Evolutionary conservation across 2,797 vertebrate genomes (phyloP).

Genomic region (Propithecus perrieri): DNA sequence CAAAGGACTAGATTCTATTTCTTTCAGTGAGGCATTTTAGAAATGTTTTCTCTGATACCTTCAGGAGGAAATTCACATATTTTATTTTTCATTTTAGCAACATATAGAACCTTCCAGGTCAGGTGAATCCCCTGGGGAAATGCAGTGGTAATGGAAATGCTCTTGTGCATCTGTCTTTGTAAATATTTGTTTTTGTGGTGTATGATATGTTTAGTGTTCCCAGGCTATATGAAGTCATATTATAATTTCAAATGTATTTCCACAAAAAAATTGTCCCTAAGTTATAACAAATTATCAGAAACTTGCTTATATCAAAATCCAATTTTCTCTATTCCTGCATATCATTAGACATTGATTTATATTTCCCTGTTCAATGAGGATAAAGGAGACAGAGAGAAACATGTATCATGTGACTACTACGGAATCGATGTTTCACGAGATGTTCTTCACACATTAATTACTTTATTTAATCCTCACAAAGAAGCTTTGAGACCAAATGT

Average conservation of each 20-base stretch:
- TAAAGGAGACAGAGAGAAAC: neutral
- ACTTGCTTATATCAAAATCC: slow-evolving; percentile 65
- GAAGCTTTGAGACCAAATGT: neutral
- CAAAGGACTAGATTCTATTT: neutral
- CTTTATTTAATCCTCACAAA: neutral
- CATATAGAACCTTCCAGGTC: slow-evolving; percentile 46
- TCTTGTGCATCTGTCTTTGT: slow-evolving; percentile 56
- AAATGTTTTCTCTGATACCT: slow-evolving; percentile 32
- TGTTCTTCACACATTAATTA: neutral
- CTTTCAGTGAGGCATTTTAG: neutral
- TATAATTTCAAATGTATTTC: slow-evolving; percentile 73
- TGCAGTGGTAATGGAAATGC: slow-evolving; percentile 50
- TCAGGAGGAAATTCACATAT: slow-evolving; percentile 55
- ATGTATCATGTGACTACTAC: neutral
- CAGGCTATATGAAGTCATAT: slow-evolving; percentile 70
- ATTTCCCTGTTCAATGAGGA: neutral
- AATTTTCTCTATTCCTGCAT: slow-evolving; percentile 41
- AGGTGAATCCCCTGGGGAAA: slow-evolving; percentile 68
- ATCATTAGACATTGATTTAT: slow-evolving; percentile 51
- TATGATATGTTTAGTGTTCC: slow-evolving; percentile 64
- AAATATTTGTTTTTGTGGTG: slow-evolving; percentile 74
- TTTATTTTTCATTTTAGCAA: slow-evolving; percentile 68
- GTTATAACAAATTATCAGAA: slow-evolving; percentile 73
- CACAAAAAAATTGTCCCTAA: slow-evolving; percentile 51
- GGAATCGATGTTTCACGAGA: neutral